These are phyloP conservation scores for Puma concolor DNA, from an alignment of 2,113 vertebrate species.

Conservation along the genomic window DNA sequence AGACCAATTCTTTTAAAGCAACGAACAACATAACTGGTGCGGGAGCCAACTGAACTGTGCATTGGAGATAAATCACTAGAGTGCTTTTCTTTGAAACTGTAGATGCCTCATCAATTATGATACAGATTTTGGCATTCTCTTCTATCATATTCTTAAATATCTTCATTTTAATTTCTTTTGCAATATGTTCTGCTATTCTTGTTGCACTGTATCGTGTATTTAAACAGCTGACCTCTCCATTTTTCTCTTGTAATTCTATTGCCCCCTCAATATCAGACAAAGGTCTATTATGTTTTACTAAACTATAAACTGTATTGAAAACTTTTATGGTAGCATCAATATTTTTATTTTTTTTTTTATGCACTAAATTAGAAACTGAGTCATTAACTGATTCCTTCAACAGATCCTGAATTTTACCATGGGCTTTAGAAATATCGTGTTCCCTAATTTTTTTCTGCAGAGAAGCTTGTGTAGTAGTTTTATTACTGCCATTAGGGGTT, in stretches of 20 bases:
- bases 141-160: slow-evolving; percentile 51
- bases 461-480: slow-evolving; percentile 50
- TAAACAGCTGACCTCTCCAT: slow-evolving; percentile 42
- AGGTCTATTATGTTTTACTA: slow-evolving; percentile 53
- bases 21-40: slow-evolving; percentile 9
- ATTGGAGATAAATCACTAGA: slow-evolving; percentile 33
- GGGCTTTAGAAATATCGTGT: slow-evolving; percentile 53
- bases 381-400: slow-evolving; percentile 56
- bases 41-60: background rate
- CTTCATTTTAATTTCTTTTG: slow-evolving; percentile 63
- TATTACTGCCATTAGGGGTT: slow-evolving; percentile 32
- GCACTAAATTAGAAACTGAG: background rate
- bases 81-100: slow-evolving; percentile 48
- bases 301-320: slow-evolving; percentile 54
- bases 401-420: slow-evolving; percentile 60
- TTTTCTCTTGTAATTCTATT: slow-evolving; percentile 52
- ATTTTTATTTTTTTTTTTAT: slow-evolving; percentile 53
- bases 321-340: slow-evolving; percentile 47
- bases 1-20: slow-evolving; percentile 55
- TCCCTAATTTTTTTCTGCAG: slow-evolving; percentile 40
- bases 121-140: slow-evolving; percentile 50
- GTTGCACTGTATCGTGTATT: slow-evolving; percentile 33
- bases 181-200: slow-evolving; percentile 43
- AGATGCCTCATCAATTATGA: background rate
- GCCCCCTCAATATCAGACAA: slow-evolving; percentile 28